A percentile compares a stretch with the other conserved stretches of the same genome.
These are phyloP conservation scores for Pharmacophagus antenor DNA, from an alignment of 2,888 invertebrate species.

Conservation along the genomic window DNA sequence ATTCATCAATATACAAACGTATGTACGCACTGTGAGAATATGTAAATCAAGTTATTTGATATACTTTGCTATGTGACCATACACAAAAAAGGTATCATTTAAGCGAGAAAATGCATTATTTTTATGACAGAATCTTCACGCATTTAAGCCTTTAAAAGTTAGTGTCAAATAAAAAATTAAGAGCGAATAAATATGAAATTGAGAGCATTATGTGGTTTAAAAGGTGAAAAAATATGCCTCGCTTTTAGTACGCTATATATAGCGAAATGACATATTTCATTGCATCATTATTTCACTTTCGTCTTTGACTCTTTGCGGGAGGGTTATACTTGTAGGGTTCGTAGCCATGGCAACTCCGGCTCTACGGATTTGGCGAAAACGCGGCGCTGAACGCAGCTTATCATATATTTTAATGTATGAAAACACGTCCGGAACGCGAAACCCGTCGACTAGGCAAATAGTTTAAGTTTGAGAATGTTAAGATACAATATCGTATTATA, in stretches of 20 bases:
- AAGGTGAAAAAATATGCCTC: slow-evolving; percentile 14
- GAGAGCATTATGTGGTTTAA: slow-evolving; percentile 13
- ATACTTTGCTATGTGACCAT: neutral
- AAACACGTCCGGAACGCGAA: slow-evolving; percentile 57
- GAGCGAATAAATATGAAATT: slow-evolving; percentile 9
- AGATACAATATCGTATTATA: slow-evolving; percentile 58
- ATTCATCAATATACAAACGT: too few species aligned
- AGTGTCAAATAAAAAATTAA: slow-evolving; percentile 8
- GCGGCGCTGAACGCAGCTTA: slow-evolving; percentile 48
- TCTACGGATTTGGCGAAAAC: slow-evolving; percentile 64
- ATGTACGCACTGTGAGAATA: too few species aligned
- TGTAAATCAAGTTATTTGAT: neutral
- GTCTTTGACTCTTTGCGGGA: slow-evolving; percentile 54
- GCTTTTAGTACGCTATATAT: slow-evolving; percentile 24
- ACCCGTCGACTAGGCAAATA: slow-evolving; percentile 69
- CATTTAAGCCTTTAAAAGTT: neutral
- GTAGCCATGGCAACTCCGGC: slow-evolving; percentile 61
- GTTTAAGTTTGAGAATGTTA: slow-evolving; percentile 55
- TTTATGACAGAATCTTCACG: neutral
- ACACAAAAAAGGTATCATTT: neutral
- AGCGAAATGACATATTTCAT: slow-evolving; percentile 56
- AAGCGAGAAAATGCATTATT: neutral
- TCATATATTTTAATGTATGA: slow-evolving; percentile 49
- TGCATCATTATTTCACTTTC: slow-evolving; percentile 67
- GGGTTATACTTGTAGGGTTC: slow-evolving; percentile 56